These are phyloP conservation scores for Tragulus kanchil DNA, from an alignment of 2,113 vertebrate species.

Conservation along the genomic window DNA sequence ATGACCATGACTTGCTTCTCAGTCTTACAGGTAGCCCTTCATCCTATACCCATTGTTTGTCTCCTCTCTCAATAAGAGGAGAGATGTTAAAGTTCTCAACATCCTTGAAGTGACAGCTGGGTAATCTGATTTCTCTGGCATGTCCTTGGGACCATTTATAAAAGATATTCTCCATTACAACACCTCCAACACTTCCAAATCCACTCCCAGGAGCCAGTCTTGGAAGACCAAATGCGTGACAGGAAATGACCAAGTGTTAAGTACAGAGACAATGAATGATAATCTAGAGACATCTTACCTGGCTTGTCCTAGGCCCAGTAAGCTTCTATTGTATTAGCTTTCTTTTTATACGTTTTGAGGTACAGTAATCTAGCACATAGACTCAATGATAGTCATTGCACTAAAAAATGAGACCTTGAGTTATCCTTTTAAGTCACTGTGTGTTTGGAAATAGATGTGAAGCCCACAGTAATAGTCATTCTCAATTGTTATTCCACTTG, in stretches of 20 bases:
- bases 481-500: constrained; percentile 2
- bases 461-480: not conserved
- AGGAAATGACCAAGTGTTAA: not conserved
- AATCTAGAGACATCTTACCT: not conserved
- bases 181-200: not conserved
- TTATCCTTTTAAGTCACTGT: not conserved
- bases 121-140: not conserved
- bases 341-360: not conserved
- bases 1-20: not conserved
- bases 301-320: not conserved
- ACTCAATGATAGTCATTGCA: not conserved
- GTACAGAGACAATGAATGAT: not conserved
- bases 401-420: not conserved
- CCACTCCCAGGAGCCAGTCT: not conserved
- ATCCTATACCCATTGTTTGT: not conserved
- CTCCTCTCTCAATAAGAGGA: not conserved
- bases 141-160: not conserved
- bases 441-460: not conserved
- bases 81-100: no score
- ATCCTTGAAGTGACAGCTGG: not conserved
- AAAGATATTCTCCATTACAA: not conserved
- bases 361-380: not conserved
- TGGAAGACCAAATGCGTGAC: not conserved
- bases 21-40: not conserved
- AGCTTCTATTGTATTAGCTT: not conserved